Conservation (phyloP, 2,797 vertebrate genomes). For the Valencia hispanica region DNA sequence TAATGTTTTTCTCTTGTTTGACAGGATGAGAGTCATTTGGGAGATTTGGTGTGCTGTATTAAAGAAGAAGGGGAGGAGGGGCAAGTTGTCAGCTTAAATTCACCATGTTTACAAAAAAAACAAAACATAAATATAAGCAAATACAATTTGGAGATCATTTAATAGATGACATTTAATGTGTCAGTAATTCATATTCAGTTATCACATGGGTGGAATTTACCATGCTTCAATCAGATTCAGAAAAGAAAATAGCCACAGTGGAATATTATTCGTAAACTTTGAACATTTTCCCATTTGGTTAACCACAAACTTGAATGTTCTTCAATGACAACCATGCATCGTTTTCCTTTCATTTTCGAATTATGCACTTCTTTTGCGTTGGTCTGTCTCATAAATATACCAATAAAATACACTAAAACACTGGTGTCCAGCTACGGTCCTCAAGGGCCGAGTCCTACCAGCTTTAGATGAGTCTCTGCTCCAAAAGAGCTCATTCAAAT, state of each 20-base stretch:
- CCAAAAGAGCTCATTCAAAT: too few relatives aligned
- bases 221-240: background rate
- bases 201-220: background rate
- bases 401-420: background rate
- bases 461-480: too few relatives aligned
- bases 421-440: too few relatives aligned
- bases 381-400: background rate
- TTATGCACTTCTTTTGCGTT: background rate
- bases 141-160: background rate
- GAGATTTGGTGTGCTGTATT: constrained; percentile 55
- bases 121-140: background rate
- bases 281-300: background rate
- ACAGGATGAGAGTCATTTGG: constrained; percentile 47
- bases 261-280: background rate
- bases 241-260: background rate
- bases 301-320: too few relatives aligned
- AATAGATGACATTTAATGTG: background rate
- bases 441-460: too few relatives aligned
- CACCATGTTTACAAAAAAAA: constrained; percentile 7
- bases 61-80: constrained; percentile 20
- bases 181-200: background rate
- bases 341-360: background rate
- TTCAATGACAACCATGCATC: too few relatives aligned
- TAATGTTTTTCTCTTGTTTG: constrained; percentile 71
- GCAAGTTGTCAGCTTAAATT: constrained; percentile 34